A percentile compares a stretch with the other conserved stretches of the same genome.
Evolutionary conservation across 2,113 vertebrate species (phyloP).

Genomic region (Upupa epops): DNA sequence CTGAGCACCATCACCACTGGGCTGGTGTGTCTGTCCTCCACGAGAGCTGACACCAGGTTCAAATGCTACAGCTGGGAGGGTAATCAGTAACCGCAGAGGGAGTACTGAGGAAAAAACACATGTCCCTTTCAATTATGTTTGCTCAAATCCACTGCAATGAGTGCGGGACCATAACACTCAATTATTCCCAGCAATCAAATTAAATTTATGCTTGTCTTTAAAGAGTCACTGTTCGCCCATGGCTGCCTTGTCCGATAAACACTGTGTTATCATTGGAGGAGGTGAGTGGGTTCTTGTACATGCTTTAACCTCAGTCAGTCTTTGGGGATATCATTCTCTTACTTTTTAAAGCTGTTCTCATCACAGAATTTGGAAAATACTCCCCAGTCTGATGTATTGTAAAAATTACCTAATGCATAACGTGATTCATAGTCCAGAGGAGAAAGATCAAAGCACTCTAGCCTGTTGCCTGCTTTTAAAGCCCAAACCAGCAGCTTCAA

Average conservation of each 20-base stretch:
- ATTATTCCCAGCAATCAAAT: constrained; percentile 48
- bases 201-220: constrained; percentile 18
- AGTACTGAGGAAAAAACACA: background rate
- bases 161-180: background rate
- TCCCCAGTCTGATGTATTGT: background rate
- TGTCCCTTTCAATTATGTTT: constrained; percentile 14
- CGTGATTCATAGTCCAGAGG: background rate
- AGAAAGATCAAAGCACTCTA: background rate
- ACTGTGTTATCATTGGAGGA: background rate
- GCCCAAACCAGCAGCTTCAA: background rate
- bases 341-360: background rate
- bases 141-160: constrained; percentile 9
- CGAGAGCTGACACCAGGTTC: background rate
- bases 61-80: background rate
- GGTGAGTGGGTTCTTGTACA: background rate
- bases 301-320: background rate
- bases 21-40: background rate
- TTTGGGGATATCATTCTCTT: background rate
- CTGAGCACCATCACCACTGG: accelerated
- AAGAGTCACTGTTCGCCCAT: background rate
- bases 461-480: background rate
- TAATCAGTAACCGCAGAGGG: background rate
- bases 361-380: background rate
- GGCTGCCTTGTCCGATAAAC: background rate
- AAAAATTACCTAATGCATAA: background rate